Percentiles rank a stretch among this genome's conserved stretches.
Conservation (phyloP, 2,797 vertebrate genomes). For the Falco naumanni region DNA sequence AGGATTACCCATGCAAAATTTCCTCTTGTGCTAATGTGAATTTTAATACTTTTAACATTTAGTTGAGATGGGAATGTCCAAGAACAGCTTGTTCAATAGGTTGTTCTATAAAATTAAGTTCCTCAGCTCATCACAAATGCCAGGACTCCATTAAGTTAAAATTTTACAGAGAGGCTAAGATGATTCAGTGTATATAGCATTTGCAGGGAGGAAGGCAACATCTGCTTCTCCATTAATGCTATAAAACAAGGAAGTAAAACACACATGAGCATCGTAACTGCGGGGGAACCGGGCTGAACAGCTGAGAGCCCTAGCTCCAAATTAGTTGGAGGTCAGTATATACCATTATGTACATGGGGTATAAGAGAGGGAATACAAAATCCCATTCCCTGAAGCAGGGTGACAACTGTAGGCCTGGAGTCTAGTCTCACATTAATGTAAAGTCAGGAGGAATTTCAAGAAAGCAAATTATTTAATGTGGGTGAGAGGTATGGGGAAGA, state of each 20-base stretch:
- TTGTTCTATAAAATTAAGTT: constrained; percentile 89
- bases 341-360: neutral
- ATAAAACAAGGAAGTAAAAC: constrained; percentile 61
- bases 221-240: constrained; percentile 76
- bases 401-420: neutral
- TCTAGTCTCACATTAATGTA: neutral
- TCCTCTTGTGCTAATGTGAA: constrained; percentile 86
- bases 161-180: constrained; percentile 83
- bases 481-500: neutral
- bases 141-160: constrained; percentile 85
- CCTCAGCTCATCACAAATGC: constrained; percentile 85
- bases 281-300: neutral
- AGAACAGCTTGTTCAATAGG: constrained; percentile 88
- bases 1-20: constrained; percentile 90
- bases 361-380: neutral
- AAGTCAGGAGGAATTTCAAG: neutral
- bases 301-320: neutral
- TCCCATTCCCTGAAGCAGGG: neutral
- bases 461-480: neutral
- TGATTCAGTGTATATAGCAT: constrained; percentile 82
- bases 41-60: constrained; percentile 91
- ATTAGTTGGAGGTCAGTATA: constrained; percentile 18
- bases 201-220: constrained; percentile 73
- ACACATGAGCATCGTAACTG: neutral
- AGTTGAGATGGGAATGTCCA: constrained; percentile 88